phyloP scores from a whole-genome alignment of 2,888 invertebrate genomes.

The Helobdella robusta region DNA sequence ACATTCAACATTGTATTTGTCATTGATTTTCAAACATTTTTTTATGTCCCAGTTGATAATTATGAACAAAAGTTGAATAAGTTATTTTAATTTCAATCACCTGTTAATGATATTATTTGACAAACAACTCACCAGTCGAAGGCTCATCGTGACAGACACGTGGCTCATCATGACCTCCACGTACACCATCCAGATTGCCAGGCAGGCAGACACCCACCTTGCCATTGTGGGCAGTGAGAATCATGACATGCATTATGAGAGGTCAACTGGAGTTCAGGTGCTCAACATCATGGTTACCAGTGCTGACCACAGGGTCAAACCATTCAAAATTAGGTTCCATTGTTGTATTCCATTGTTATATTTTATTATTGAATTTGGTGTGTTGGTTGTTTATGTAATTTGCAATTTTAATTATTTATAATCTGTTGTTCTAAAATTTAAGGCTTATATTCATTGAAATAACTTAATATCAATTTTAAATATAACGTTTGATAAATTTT shows the following conservation, averaged over 20 bases:
- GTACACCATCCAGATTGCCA: constrained; percentile 63
- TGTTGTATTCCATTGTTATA: no score
- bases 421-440: no score
- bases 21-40: not conserved
- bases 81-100: not conserved
- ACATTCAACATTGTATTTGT: not conserved
- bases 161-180: constrained; percentile 77
- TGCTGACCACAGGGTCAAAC: constrained; percentile 39
- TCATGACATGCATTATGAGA: constrained; percentile 56
- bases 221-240: constrained; percentile 61
- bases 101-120: no score
- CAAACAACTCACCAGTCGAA: constrained; percentile 31
- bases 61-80: not conserved
- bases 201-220: constrained; percentile 67
- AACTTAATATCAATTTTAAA: no score
- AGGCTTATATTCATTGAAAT: no score
- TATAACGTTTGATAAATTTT: no score
- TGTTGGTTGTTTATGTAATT: no score
- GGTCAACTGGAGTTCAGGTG: constrained; percentile 65
- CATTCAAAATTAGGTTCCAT: constrained; percentile 50
- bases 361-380: no score
- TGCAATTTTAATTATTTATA: no score
- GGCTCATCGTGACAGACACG: constrained; percentile 60
- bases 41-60: not conserved
- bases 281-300: constrained; percentile 64